Evolutionary conservation across 2,888 invertebrate genomes (phyloP).

Genomic region (Stictocephala bisonia): DNA sequence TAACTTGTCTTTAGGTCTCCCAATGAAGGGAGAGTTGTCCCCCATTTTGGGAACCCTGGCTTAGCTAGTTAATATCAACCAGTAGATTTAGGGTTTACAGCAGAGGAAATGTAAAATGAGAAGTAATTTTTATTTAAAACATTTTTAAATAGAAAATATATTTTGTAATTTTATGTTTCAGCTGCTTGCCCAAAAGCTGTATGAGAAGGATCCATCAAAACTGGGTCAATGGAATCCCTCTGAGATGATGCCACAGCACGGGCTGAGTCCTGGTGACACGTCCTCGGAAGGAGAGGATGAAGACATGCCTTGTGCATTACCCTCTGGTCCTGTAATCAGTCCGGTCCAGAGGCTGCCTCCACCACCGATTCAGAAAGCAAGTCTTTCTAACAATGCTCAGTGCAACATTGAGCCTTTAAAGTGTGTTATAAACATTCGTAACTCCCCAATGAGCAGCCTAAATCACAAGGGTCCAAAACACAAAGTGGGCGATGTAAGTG

Average conservation of each 20-base stretch:
- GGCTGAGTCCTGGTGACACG: constrained; percentile 45
- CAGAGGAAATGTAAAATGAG: too few species aligned
- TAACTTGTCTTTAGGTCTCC: too few species aligned
- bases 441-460: background rate
- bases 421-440: constrained; percentile 40
- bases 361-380: constrained; percentile 19
- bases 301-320: background rate
- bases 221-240: constrained; percentile 71
- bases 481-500: too few species aligned
- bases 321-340: constrained; percentile 1
- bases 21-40: too few species aligned
- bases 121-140: constrained; percentile 26
- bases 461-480: constrained; percentile 39
- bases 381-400: too few species aligned
- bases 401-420: constrained; percentile 25
- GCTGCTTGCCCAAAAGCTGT: constrained; percentile 81
- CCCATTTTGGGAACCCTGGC: too few species aligned
- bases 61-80: too few species aligned
- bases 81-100: constrained; percentile 16
- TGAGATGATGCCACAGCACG: constrained; percentile 47
- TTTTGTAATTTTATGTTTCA: constrained; percentile 67
- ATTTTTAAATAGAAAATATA: too few species aligned
- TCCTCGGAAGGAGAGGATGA: constrained; percentile 50
- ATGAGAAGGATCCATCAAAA: constrained; percentile 84
- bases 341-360: constrained; percentile 35